These are phyloP conservation scores for Brachionus sp. DNA, from an alignment of 1,140 invertebrate species.

Conservation along the genomic window DNA sequence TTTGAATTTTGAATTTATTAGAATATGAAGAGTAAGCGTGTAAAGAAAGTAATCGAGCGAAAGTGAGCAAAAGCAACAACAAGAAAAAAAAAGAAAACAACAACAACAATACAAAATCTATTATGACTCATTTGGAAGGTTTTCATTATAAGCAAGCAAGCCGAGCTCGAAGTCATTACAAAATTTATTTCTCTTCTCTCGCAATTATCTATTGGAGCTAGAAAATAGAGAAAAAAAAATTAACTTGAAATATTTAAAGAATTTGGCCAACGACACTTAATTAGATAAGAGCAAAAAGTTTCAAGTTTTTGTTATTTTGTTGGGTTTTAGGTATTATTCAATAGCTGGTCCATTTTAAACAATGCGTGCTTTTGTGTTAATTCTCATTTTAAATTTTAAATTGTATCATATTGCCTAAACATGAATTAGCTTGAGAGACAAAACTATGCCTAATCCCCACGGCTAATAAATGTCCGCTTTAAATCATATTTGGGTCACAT, in stretches of 20 bases:
- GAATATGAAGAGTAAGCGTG: constrained; percentile 5
- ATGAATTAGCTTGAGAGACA: neutral
- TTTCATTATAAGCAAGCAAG: neutral
- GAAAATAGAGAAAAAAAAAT: neutral
- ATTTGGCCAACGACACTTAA: neutral
- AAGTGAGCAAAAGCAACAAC: neutral
- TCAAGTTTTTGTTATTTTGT: neutral
- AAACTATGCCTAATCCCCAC: neutral
- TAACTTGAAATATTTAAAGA: neutral
- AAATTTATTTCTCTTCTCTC: neutral
- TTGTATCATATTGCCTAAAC: neutral
- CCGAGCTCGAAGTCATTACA: neutral
- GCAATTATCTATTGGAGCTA: neutral
- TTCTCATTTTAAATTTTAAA: neutral
- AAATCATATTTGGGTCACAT: neutral
- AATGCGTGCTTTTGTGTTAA: neutral
- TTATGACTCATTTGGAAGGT: neutral
- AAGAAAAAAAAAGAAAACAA: neutral
- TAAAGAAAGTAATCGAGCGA: constrained; percentile 1
- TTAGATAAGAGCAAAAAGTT: neutral
- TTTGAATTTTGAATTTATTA: neutral
- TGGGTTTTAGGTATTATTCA: neutral
- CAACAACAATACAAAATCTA: neutral
- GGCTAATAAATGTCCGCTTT: neutral
- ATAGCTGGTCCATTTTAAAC: neutral